phyloP scores from a whole-genome alignment of 1,140 invertebrate species.

The Mylabris phalerata region DNA sequence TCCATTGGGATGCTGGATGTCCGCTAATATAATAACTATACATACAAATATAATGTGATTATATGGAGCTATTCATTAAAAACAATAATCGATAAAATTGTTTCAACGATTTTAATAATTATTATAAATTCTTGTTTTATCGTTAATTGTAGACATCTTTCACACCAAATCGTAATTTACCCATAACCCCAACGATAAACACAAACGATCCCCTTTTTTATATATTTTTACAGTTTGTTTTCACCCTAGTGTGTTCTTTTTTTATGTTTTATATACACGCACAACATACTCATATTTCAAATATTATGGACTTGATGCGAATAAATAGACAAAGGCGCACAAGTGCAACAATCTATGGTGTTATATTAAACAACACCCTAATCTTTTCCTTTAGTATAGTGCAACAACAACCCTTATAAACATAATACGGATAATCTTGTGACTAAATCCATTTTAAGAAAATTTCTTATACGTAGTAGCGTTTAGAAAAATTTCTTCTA shows the following conservation, averaged over 20 bases:
- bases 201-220: conserved; percentile 16
- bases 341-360: conserved; percentile 5
- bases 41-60: too few species aligned
- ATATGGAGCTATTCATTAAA: too few species aligned
- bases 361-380: not conserved
- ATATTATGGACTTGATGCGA: conserved; percentile 9
- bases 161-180: conserved; percentile 16
- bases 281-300: conserved; percentile 18
- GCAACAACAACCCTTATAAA: conserved; percentile 3
- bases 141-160: conserved; percentile 14
- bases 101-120: too few species aligned
- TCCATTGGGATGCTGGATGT: conserved; percentile 9
- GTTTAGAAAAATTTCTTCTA: too few species aligned
- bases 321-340: conserved; percentile 9
- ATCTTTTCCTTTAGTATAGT: too few species aligned
- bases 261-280: conserved; percentile 23
- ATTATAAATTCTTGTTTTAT: conserved; percentile 6
- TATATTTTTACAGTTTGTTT: conserved; percentile 24
- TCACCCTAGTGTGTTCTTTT: conserved; percentile 14
- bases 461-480: too few species aligned
- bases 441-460: too few species aligned
- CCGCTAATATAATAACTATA: too few species aligned
- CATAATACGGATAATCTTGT: not conserved
- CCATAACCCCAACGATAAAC: conserved; percentile 10
- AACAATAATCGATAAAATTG: not conserved